Conservation (phyloP, 2,888 invertebrate species). For the Choreutis nemorana region DNA sequence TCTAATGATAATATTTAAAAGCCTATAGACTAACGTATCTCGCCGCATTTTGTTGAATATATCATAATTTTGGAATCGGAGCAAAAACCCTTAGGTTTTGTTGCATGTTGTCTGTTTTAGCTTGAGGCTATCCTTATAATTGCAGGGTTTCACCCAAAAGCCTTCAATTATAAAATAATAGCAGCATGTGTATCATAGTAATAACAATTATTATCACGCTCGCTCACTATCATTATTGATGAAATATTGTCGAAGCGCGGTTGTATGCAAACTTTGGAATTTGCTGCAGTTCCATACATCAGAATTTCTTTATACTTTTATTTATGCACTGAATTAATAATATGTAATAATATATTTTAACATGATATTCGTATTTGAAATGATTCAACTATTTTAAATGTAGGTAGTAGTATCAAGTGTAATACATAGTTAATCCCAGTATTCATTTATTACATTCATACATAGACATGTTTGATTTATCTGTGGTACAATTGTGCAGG, state of each 20-base stretch:
- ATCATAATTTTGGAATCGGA: slow-evolving; percentile 49
- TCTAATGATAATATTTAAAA: no score
- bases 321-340: background rate
- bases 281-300: slow-evolving; percentile 13
- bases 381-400: no score
- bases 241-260: slow-evolving; percentile 53
- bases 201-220: slow-evolving; percentile 68
- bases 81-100: slow-evolving; percentile 49
- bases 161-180: slow-evolving; percentile 67
- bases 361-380: no score
- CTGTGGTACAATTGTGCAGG: no score
- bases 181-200: slow-evolving; percentile 66
- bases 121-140: slow-evolving; percentile 63
- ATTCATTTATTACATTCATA: no score
- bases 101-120: slow-evolving; percentile 50
- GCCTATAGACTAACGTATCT: no score
- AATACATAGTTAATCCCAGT: no score
- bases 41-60: slow-evolving; percentile 40
- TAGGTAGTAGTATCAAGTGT: no score
- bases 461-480: no score
- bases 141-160: slow-evolving; percentile 64
- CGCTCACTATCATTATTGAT: slow-evolving; percentile 55
- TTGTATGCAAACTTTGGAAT: slow-evolving; percentile 52
- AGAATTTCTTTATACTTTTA: background rate
- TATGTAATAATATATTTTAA: no score